phyloP scores from a whole-genome alignment of 2,888 invertebrate genomes.

The Perithous albicinctus region DNA sequence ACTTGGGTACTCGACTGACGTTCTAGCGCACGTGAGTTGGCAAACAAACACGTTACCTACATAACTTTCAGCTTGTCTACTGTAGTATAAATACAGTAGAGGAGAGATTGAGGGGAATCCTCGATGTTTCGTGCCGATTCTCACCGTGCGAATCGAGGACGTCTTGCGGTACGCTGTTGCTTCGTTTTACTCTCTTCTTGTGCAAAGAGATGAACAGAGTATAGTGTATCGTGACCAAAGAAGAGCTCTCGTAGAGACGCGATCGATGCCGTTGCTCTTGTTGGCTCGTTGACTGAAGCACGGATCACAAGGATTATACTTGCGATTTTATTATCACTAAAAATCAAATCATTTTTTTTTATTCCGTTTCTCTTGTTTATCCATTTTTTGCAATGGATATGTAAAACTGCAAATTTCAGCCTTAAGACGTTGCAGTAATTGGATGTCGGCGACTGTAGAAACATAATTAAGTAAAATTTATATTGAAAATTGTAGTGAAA shows the following conservation, averaged over 20 bases:
- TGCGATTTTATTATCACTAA: neutral
- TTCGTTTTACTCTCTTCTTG: slow-evolving; percentile 11
- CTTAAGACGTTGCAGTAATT: no score
- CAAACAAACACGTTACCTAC: slow-evolving; percentile 50
- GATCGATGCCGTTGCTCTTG: neutral
- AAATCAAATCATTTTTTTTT: neutral
- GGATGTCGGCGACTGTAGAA: no score
- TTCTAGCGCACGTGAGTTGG: slow-evolving; percentile 33
- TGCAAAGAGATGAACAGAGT: neutral
- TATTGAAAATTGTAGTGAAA: no score
- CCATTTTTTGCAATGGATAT: no score
- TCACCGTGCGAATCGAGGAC: slow-evolving; percentile 59
- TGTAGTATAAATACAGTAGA: slow-evolving; percentile 23
- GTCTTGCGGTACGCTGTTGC: slow-evolving; percentile 10
- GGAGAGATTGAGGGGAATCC: slow-evolving; percentile 10
- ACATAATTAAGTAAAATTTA: no score
- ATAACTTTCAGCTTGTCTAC: slow-evolving; percentile 37
- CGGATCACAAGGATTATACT: neutral
- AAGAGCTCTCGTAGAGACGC: neutral
- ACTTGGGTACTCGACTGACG: neutral
- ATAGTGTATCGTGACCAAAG: neutral
- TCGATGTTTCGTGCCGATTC: slow-evolving; percentile 61
- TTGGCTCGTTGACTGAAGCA: neutral
- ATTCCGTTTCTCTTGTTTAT: no score
- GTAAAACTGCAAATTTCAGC: no score